phyloP scores from a whole-genome alignment of 2,113 vertebrate species.

The Colossoma macropomum region DNA sequence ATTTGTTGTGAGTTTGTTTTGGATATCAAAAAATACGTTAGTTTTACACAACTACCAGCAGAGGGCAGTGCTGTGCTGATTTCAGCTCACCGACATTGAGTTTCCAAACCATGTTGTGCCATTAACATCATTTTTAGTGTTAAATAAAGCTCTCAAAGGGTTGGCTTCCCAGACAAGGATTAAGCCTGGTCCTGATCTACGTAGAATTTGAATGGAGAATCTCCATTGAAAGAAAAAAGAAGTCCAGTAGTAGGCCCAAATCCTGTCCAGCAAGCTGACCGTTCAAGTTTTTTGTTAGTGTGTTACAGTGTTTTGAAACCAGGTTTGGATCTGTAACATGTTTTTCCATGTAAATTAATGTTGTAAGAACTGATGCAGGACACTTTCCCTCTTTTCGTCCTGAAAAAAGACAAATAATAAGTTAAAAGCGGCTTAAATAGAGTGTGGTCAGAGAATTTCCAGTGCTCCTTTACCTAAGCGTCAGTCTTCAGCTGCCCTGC shows the following conservation, averaged over 20 bases:
- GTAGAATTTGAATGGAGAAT: too few relatives aligned
- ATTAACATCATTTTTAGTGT: not conserved
- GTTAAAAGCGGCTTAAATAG: not conserved
- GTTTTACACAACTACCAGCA: constrained; percentile 25
- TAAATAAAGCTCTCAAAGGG: not conserved
- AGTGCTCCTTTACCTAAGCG: not conserved
- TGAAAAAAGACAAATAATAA: not conserved
- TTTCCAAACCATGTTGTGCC: not conserved
- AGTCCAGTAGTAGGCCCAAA: too few relatives aligned
- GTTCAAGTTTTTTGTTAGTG: not conserved
- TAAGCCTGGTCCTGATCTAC: too few relatives aligned
- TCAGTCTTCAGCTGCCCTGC: not conserved
- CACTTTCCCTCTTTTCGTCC: not conserved
- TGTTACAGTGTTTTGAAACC: not conserved
- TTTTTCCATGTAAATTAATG: not conserved
- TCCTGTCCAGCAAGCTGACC: too few relatives aligned
- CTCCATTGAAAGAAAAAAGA: too few relatives aligned
- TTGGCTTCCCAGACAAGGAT: too few relatives aligned
- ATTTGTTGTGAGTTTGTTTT: too few relatives aligned
- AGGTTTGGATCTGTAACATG: not conserved
- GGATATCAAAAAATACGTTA: too few relatives aligned
- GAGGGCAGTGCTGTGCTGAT: constrained; percentile 36
- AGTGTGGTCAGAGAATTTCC: not conserved
- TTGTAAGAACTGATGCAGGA: not conserved
- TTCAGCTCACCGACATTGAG: not conserved